A percentile compares a stretch with the other conserved stretches of the same genome.
These are phyloP conservation scores for Anolis apletophallus DNA, from an alignment of 2,797 vertebrate genomes.

Conservation along the genomic window DNA sequence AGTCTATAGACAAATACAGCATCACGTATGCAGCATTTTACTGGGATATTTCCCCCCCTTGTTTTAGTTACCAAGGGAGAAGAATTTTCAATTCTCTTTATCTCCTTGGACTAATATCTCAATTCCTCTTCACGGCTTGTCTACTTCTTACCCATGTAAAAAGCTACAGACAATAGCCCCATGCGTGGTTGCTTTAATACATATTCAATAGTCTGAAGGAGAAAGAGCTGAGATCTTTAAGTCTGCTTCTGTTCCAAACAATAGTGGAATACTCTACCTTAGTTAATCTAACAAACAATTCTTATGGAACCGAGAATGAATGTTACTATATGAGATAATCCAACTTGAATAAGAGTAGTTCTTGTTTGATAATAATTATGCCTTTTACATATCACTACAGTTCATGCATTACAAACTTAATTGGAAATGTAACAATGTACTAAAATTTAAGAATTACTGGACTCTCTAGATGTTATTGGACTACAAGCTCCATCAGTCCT, in stretches of 20 bases:
- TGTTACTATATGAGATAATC: background rate
- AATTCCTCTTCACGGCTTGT: constrained; percentile 2
- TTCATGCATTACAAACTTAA: background rate
- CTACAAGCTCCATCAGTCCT: too few relatives aligned
- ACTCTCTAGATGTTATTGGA: too few relatives aligned
- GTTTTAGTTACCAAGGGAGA: background rate
- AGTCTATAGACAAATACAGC: background rate
- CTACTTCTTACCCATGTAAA: constrained; percentile 3
- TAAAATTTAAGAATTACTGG: background rate
- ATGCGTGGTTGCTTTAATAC: background rate
- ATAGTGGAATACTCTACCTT: background rate
- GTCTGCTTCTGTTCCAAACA: background rate
- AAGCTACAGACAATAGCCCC: background rate
- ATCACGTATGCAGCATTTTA: background rate
- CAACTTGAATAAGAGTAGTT: background rate
- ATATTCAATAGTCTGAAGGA: background rate
- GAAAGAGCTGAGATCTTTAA: background rate
- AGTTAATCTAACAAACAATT: background rate
- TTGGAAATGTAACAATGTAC: background rate
- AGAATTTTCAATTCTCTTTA: background rate
- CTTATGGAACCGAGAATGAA: background rate
- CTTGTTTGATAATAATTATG: background rate
- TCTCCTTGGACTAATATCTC: background rate
- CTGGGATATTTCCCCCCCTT: background rate
- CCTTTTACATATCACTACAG: background rate